A percentile compares a stretch with the other conserved stretches of the same genome.
phyloP scores from a whole-genome alignment of 2,888 invertebrate genomes.

The Synergus laeviventris region DNA sequence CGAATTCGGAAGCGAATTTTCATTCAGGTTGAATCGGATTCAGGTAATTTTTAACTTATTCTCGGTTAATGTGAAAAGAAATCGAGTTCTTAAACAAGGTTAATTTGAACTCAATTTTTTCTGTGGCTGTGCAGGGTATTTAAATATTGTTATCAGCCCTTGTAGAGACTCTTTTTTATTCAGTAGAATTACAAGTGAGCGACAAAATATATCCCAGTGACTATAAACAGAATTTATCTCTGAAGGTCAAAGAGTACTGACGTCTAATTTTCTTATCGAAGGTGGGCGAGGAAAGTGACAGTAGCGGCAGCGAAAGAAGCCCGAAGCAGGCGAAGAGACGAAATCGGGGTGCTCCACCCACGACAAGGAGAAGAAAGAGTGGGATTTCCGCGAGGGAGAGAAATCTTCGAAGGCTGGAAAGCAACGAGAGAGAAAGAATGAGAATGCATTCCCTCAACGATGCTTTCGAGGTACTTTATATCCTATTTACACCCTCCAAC shows the following conservation, averaged over 20 bases:
- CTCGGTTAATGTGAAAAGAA: too few relatives aligned
- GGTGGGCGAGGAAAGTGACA: slow-evolving; percentile 75
- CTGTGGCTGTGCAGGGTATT: too few relatives aligned
- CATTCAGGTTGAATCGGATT: too few relatives aligned
- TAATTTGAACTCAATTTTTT: too few relatives aligned
- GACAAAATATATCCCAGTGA: neutral
- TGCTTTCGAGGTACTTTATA: slow-evolving; percentile 86
- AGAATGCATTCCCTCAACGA: slow-evolving; percentile 95
- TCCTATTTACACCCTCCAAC: neutral
- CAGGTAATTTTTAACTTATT: too few relatives aligned
- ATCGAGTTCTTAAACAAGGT: too few relatives aligned
- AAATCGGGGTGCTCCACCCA: slow-evolving; percentile 71
- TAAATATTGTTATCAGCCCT: too few relatives aligned
- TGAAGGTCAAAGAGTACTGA: slow-evolving; percentile 9
- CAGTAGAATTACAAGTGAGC: neutral
- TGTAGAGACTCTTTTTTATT: too few relatives aligned
- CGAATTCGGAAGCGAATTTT: too few relatives aligned
- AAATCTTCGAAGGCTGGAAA: slow-evolving; percentile 90
- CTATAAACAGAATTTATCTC: slow-evolving; percentile 12
- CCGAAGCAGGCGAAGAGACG: slow-evolving; percentile 74
- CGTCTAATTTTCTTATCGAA: slow-evolving; percentile 51
- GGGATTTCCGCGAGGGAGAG: slow-evolving; percentile 90
- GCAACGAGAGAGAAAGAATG: slow-evolving; percentile 94
- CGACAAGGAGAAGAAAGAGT: slow-evolving; percentile 82
- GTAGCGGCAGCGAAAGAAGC: slow-evolving; percentile 73